Evolutionary conservation across 2,888 invertebrate genomes (phyloP), one percentile per base, ranked within the genome.

Genomic region (Diaperis boleti): DNA sequence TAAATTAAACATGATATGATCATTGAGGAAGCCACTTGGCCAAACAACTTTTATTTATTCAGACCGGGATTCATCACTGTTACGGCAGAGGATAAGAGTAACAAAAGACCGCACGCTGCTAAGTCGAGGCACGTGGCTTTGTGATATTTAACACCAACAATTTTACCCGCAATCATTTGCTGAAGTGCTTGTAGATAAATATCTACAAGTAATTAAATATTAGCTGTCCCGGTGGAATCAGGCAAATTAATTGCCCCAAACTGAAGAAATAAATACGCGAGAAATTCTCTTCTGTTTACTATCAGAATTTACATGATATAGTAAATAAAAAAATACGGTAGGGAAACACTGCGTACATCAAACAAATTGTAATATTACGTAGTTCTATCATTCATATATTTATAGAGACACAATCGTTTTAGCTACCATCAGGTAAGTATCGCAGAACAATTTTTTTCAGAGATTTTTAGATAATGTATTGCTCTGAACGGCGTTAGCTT

Each of bases 71-170:
- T 45, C 20, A 55, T 62, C 56, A 26, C 37, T 47, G 50, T 56
- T 41, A 10, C 42, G n/a, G 18, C 37, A 20, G 42, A 29, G 52
- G 44, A 45, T 47, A 49, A 59, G 18, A 37, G 22, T 41, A 49
- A 59, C 59, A 47, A 52, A 44, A 17, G 31, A 63, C 60, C 70
- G 65, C 62, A 66, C 68, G 72, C 39, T 56, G 11, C 47, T 71
- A 70, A 73, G 72, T 72, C 68, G 33, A 15, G 62, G 52, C 76
- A 75, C 74, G 75, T 72, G 76, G 64, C 74, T 72, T 69, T 73
- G 69, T 74, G 75, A 74, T 74, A 76, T 74, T 73, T 75, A 75
- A 76, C 74, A 76, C 75, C 75, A 66, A 45, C 64, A 62, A 70
- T 69, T 69, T 68, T 65, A 68, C 15, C 55, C 42, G 49, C 49